Evolutionary conservation across 2,113 vertebrate species (phyloP), one percentile per base, ranked within the genome.

Genomic region (Butorides virescens): DNA sequence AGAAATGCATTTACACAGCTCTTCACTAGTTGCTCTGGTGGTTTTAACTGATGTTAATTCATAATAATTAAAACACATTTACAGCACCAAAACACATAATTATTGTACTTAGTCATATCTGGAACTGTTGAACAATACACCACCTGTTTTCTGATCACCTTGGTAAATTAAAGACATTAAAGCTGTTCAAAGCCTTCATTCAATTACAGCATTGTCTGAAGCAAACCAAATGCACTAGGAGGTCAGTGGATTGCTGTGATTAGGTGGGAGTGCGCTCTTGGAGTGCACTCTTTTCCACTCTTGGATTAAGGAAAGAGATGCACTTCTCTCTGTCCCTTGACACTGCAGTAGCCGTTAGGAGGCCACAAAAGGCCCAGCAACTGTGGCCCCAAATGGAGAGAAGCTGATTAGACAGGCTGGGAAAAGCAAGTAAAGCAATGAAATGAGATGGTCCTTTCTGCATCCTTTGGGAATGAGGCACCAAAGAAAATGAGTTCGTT

Each of bases 71-170:
- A 89, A 92, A 75, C 59, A 80, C 3, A 10, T 91, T 73, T 73
- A 66, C 29, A 82, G 73, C 34, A 9, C 37, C 29, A 91, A 96
- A 92, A 59, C 66, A 65, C 15, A 12, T 61, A 58, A 53, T 88
- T 85, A 93, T 68, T 61, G 46, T 72, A 59, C 29, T 55, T 70
- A 62, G 58, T 46, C 65, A 11, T 82, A 81, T 36, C 66, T 90
- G 77, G 63, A 92, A 37, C 19, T 91, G 67, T 34, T 85, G 79
- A 94, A 92, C 62, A 88, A 74, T 88, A 58, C 17, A 75, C 65
- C 66, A 76, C 62, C 89, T 92, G 86, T 55, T 91, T 85, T 94
- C 74, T 79, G 49, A 90, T 58, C 74, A 90, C 62, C 53, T 83
- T 47, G 32, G n/a, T 73, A 88, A 94, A 85, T 85, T 42, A 82